A percentile compares a stretch with the other conserved stretches of the same genome.
Conservation (phyloP, 2,113 vertebrate species). For the Ceuthmochares aereus region DNA sequence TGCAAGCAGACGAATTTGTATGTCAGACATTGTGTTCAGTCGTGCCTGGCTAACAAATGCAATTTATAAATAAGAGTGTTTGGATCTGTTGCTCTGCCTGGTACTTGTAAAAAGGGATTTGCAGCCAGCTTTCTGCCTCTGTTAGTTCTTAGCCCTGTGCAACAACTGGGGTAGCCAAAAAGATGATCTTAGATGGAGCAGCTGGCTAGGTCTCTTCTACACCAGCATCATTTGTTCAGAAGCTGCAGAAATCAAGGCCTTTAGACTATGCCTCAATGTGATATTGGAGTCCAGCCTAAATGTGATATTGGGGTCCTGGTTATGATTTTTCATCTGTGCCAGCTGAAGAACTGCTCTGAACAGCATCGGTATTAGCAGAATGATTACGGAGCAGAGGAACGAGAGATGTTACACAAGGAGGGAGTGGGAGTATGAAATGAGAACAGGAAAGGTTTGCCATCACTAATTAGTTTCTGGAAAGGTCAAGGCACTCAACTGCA, state of each 20-base stretch:
- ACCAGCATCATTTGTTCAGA: neutral
- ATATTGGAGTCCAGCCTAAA: neutral
- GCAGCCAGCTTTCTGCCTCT: slow-evolving; percentile 40
- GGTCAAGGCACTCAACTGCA: neutral
- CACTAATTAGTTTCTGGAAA: neutral
- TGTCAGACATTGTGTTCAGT: slow-evolving; percentile 35
- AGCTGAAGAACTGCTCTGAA: neutral
- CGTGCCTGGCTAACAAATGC: slow-evolving; percentile 34
- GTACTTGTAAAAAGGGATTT: slow-evolving; percentile 16
- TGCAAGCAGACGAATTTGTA: slow-evolving; percentile 43
- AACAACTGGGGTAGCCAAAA: slow-evolving; percentile 1
- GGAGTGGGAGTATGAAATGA: neutral
- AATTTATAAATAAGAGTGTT: slow-evolving; percentile 16
- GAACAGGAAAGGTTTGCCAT: neutral
- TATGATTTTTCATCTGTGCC: neutral
- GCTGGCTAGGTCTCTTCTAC: neutral
- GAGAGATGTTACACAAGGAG: neutral
- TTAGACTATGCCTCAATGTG: neutral
- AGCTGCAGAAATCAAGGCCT: neutral
- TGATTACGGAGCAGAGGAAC: neutral
- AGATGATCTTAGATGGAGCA: slow-evolving; percentile 8
- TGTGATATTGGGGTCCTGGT: neutral
- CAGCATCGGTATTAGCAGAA: neutral
- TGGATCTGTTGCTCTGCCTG: slow-evolving; percentile 36
- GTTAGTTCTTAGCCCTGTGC: neutral